phyloP scores from a whole-genome alignment of 2,888 invertebrate genomes.

The Coelinius sp. region DNA sequence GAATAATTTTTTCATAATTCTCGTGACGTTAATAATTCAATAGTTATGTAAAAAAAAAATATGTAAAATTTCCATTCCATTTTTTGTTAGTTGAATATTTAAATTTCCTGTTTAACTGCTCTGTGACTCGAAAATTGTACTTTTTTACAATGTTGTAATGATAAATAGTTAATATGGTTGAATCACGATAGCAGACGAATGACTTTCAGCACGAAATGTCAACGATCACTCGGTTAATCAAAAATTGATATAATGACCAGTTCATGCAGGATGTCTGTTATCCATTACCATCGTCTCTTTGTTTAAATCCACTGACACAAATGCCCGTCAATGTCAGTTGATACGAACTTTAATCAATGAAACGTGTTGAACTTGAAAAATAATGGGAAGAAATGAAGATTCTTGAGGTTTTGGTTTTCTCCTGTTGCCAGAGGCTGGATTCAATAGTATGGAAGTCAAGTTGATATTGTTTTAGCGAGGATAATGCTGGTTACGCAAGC shows the following conservation, averaged over 20 bases:
- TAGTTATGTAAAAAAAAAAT: background rate
- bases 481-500: constrained; percentile 50
- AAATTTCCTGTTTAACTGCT: background rate
- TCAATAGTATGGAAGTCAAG: too few relatives aligned
- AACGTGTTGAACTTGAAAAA: background rate
- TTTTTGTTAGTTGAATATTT: background rate
- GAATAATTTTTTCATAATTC: background rate
- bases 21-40: background rate
- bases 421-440: background rate
- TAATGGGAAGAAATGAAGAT: background rate
- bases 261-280: background rate
- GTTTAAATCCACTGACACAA: background rate
- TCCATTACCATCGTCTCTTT: background rate
- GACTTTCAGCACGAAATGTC: background rate
- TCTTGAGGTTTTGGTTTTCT: background rate
- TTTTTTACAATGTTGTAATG: background rate
- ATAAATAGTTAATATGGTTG: background rate
- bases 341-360: constrained; percentile 1
- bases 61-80: background rate
- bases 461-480: constrained; percentile 44
- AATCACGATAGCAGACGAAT: background rate
- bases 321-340: background rate
- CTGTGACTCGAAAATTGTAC: background rate
- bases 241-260: background rate
- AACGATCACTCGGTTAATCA: background rate